Evolutionary conservation across 2,888 invertebrate genomes (phyloP).

Genomic region (Conomelus anceps): DNA sequence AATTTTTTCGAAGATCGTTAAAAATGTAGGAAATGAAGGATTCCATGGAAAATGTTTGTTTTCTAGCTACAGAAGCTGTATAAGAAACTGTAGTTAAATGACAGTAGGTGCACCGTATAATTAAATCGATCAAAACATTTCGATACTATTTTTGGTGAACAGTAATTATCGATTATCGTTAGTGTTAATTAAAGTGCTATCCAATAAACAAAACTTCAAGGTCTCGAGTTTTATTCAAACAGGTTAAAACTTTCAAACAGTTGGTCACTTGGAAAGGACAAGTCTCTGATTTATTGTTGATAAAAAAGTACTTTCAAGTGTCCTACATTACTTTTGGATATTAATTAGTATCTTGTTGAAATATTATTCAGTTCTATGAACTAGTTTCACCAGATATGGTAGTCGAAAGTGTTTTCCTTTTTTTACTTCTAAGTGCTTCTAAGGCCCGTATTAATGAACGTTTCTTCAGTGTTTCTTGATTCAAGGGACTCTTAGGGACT

Average conservation of each 20-base stretch:
- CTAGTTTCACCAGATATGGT: background rate
- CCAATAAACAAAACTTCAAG: background rate
- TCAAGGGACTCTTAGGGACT: no score
- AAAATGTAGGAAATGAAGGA: background rate
- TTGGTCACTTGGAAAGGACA: background rate
- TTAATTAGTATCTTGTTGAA: background rate
- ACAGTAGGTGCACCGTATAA: background rate
- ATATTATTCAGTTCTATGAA: background rate
- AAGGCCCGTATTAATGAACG: background rate
- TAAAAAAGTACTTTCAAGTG: background rate
- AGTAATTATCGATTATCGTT: background rate
- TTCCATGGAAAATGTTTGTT: background rate
- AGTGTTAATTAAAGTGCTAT: background rate
- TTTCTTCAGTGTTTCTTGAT: no score
- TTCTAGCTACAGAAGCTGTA: background rate
- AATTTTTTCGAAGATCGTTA: background rate
- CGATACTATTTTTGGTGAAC: background rate
- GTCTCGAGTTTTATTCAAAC: background rate
- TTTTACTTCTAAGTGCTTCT: no score
- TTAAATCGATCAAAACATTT: background rate
- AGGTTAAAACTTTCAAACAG: background rate
- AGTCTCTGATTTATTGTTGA: background rate
- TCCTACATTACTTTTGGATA: background rate
- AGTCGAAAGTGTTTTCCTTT: background rate
- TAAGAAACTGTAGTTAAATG: no score